Base-by-base conservation (phyloP, 2,888 invertebrate species). In the Tortrix viridana region DNA sequence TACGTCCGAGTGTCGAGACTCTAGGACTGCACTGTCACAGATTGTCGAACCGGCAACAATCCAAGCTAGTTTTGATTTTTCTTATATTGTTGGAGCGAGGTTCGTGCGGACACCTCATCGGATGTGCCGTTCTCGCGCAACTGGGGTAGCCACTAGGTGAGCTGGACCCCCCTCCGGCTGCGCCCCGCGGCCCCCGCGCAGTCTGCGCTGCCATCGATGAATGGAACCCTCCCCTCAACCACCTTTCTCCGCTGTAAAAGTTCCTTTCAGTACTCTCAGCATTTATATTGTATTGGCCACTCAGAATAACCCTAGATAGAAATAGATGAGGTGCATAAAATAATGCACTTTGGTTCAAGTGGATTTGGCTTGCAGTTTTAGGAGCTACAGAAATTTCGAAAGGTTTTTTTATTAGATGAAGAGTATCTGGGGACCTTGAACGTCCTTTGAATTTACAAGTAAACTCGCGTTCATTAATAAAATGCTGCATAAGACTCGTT, bases 181-280 rank as follows among this genome's bases (percentile, higher is more conserved):
- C 41, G 41, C 69, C 72, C 68, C 67, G 66, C 74, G 71, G 66
- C 66, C 74, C 70, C 84, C 89, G 86, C 89, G 86, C 89, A 80
- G 83, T 84, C 85, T 86, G 84, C 81, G 80, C 79, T 74, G 71
- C 74, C 62, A 75, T 86, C 88, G 82, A 92, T 92, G 91, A 92
- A 92, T 92, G 91, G 81, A 84, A 56, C 72, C 72, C 77, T 70
- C 82, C 81, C 82, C 80, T 74, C 70, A 69, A 67, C 69, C 12
- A 75, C 75, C 81, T 74, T 79, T 74, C 77, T 74, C 74, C 77
- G 77, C 74, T 79, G 80, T 81, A 77, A 72, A 83, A 83, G 80
- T 84, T 77, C 72, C 77, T 82, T 76, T 75, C 79, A 82, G 75
- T 69, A 73, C 75, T 79, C 78, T 76, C 74, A 80, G 80, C 81